These are phyloP conservation scores for Fistularia commersonii DNA, from an alignment of 2,797 vertebrate genomes.

Conservation along the genomic window DNA sequence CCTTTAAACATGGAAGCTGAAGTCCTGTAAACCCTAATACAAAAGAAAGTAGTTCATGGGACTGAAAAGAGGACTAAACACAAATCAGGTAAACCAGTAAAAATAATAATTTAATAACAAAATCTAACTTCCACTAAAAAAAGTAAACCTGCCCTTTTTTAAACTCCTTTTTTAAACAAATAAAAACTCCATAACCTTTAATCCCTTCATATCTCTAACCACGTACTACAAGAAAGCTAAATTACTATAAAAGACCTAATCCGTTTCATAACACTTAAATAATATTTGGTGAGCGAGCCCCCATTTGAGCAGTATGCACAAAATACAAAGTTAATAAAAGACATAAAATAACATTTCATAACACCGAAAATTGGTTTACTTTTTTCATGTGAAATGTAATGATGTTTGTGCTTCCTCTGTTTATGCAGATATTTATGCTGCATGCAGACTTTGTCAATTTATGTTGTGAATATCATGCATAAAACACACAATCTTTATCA, in stretches of 20 bases:
- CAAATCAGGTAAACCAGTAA: constrained; percentile 99
- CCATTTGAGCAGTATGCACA: constrained; percentile 80
- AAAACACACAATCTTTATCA: too few species aligned
- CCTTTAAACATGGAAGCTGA: constrained; percentile 88
- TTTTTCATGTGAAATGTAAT: constrained; percentile 87
- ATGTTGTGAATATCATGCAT: not conserved
- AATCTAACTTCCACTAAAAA: constrained; percentile 99
- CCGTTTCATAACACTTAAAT: constrained; percentile 94
- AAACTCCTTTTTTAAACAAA: constrained; percentile 78
- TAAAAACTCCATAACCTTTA: constrained; percentile 88
- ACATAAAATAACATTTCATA: constrained; percentile 77
- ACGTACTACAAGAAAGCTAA: constrained; percentile 83
- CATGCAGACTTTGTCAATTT: constrained; percentile 71
- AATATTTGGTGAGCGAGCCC: too few species aligned
- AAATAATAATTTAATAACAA: constrained; percentile 93
- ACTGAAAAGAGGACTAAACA: constrained; percentile 99
- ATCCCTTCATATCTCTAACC: constrained; percentile 93
- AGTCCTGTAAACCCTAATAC: constrained; percentile 92
- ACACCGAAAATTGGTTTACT: constrained; percentile 95
- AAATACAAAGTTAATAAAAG: constrained; percentile 67
- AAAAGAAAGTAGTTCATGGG: constrained; percentile 90
- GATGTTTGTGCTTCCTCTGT: constrained; percentile 30
- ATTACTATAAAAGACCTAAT: constrained; percentile 72
- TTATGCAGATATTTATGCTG: constrained; percentile 71
- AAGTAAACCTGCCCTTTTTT: constrained; percentile 97